Percentiles rank a stretch among this genome's conserved stretches.
These are phyloP conservation scores for Pachyrhynchus sulphureomaculatus DNA, from an alignment of 1,140 invertebrate genomes.

Conservation along the genomic window DNA sequence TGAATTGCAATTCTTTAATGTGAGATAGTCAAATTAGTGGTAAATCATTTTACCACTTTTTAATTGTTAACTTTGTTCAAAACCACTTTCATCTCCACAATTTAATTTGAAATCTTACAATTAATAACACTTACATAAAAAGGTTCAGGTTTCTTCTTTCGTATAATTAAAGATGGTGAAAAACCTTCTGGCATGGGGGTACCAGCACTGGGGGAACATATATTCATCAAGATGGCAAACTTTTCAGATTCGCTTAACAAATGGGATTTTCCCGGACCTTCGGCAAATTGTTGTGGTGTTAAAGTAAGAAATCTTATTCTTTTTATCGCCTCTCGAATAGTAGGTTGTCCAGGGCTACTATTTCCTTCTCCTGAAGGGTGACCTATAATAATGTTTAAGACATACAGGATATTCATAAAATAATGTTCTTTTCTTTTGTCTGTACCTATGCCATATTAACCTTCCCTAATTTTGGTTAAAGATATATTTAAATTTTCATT, in stretches of 20 bases:
- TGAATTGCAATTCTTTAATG: too few species aligned
- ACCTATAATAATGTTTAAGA: conserved; percentile 13
- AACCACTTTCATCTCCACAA: too few species aligned
- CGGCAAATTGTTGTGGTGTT: conserved; percentile 76
- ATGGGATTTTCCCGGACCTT: conserved; percentile 70
- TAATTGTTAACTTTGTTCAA: too few species aligned
- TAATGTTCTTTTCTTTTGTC: too few species aligned
- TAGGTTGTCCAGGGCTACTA: conserved; percentile 35
- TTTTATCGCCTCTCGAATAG: conserved; percentile 55
- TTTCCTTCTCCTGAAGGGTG: conserved; percentile 34
- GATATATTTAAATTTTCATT: too few species aligned
- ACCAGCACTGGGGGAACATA: conserved; percentile 64
- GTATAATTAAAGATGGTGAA: conserved; percentile 49
- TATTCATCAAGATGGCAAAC: conserved; percentile 80
- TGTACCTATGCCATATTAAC: too few species aligned
- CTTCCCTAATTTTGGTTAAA: too few species aligned
- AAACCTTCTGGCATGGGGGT: conserved; percentile 71
- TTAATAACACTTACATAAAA: conserved; percentile 17
- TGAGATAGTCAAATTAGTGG: too few species aligned
- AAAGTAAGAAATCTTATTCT: conserved; percentile 76
- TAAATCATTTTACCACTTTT: too few species aligned
- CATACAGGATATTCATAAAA: too few species aligned
- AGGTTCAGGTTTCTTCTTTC: conserved; percentile 25
- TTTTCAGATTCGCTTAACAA: conserved; percentile 73
- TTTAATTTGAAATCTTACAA: neutral